phyloP scores from a whole-genome alignment of 2,888 invertebrate genomes.

The Allophyes oxyacanthae region DNA sequence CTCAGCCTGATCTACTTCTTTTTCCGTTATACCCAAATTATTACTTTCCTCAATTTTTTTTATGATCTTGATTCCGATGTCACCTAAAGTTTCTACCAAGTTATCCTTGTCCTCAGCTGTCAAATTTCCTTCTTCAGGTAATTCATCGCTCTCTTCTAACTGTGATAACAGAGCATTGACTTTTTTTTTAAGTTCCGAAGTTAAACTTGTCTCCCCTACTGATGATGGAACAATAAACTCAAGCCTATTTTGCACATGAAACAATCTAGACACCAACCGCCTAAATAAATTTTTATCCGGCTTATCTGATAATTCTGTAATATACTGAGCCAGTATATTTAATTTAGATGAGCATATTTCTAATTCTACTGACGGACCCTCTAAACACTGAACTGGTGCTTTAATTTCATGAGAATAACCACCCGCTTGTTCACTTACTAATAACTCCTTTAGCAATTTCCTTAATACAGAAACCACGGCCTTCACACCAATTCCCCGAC shows the following conservation, averaged over 20 bases:
- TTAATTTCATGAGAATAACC: constrained; percentile 1
- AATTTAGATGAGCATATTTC: constrained; percentile 2
- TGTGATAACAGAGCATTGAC: not conserved
- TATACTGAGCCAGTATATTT: constrained; percentile 7
- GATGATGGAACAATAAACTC: not conserved
- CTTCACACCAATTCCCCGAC: constrained; percentile 3
- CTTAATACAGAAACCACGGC: constrained; percentile 4
- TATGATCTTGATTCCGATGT: constrained; percentile 1
- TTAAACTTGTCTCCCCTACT: not conserved
- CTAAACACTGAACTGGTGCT: constrained; percentile 1
- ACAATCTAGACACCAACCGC: constrained; percentile 7
- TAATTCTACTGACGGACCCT: constrained; percentile 1
- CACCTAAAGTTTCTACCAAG: not conserved
- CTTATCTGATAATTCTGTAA: constrained; percentile 5
- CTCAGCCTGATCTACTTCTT: not conserved
- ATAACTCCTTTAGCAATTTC: not conserved
- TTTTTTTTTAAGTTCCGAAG: not conserved
- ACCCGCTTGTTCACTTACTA: constrained; percentile 6
- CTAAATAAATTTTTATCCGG: constrained; percentile 10
- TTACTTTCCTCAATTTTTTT: not conserved
- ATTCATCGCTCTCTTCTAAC: not conserved
- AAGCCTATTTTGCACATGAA: constrained; percentile 9
- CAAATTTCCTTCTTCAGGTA: not conserved
- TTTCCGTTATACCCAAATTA: not conserved
- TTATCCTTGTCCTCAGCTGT: not conserved